Evolutionary conservation across 2,888 invertebrate species (phyloP).

Genomic region (Hanleya hanleyi): DNA sequence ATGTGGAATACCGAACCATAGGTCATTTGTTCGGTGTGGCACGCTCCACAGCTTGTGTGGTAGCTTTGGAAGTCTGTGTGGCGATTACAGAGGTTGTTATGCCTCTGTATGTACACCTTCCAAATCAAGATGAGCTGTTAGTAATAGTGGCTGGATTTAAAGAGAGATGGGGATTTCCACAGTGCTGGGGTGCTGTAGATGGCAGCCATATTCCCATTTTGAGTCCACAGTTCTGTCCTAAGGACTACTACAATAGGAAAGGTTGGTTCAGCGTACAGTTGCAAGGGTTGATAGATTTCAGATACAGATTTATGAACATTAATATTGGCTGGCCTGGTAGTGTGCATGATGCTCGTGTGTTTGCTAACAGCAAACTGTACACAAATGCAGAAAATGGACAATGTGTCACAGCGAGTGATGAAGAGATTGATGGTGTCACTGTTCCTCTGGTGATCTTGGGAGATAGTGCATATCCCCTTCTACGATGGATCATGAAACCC

Average conservation of each 20-base stretch:
- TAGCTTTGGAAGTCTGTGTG: neutral
- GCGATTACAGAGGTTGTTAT: neutral
- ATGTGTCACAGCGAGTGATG: neutral
- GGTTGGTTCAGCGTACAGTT: neutral
- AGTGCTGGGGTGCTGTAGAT: neutral
- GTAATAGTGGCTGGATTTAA: neutral
- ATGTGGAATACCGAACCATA: neutral
- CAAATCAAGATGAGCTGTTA: neutral
- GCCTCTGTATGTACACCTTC: neutral
- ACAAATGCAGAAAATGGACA: neutral
- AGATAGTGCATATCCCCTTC: neutral
- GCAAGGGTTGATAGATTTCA: neutral
- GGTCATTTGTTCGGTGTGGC: neutral
- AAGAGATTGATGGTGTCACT: neutral
- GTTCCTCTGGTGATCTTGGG: neutral
- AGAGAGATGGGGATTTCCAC: neutral
- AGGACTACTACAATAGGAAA: neutral
- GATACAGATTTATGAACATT: neutral
- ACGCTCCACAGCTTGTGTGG: neutral
- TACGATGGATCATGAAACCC: neutral
- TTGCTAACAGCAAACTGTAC: constrained; percentile 13
- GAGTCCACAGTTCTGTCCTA: neutral
- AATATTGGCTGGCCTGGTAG: constrained; percentile 21
- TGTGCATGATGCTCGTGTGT: constrained; percentile 36
- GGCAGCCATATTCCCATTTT: neutral